These are phyloP conservation scores for Tribolium freemani DNA, from an alignment of 2,888 invertebrate genomes.

Conservation along the genomic window DNA sequence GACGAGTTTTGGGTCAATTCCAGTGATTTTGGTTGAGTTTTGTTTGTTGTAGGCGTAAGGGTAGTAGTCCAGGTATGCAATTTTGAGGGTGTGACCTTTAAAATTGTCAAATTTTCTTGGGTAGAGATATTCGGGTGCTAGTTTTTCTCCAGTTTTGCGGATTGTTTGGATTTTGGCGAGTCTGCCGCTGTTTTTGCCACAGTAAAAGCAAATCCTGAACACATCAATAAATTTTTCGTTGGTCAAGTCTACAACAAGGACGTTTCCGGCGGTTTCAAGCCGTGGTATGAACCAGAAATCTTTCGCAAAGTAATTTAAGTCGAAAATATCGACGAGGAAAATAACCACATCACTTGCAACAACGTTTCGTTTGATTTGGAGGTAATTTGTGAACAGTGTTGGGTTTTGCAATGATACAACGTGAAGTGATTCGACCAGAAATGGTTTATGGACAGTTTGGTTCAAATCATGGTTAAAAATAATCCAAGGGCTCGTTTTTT, in stretches of 20 bases:
- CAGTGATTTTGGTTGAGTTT: not conserved
- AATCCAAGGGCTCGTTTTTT: not conserved
- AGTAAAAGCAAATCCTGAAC: conserved; percentile 3
- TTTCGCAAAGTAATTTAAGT: not conserved
- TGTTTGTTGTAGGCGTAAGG: not conserved
- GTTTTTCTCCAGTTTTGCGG: no score
- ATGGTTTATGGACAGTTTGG: not conserved
- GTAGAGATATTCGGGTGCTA: not conserved
- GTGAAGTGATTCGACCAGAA: not conserved
- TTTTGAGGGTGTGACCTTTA: not conserved
- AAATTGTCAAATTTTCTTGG: conserved; percentile 7
- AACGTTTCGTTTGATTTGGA: not conserved
- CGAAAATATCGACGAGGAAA: not conserved
- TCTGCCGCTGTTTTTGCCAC: not conserved
- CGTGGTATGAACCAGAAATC: not conserved
- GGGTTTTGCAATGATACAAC: not conserved
- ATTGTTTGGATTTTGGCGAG: not conserved
- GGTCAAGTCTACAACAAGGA: not conserved
- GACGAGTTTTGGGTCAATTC: not conserved
- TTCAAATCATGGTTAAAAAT: conserved; percentile 2
- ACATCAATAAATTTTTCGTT: not conserved
- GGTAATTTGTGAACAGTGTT: not conserved
- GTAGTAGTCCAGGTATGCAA: conserved; percentile 5
- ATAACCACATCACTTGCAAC: not conserved
- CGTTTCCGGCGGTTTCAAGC: conserved; percentile 1